phyloP scores from a whole-genome alignment of 2,113 vertebrate genomes.

The Falco punctatus region DNA sequence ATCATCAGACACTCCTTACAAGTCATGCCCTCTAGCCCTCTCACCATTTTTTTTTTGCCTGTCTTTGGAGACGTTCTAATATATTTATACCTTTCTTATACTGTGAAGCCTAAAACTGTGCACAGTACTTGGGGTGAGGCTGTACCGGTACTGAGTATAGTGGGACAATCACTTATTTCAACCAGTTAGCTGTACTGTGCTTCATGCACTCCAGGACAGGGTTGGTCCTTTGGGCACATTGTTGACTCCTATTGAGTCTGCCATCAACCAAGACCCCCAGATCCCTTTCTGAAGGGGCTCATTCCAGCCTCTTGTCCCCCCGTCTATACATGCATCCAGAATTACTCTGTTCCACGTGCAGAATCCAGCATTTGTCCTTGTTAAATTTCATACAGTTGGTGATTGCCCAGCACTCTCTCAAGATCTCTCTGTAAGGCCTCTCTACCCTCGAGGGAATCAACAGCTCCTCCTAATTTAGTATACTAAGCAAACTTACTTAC shows the following conservation, averaged over 20 bases:
- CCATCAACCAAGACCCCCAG: not conserved
- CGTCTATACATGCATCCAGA: not conserved
- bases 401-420: not conserved
- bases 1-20: not conserved
- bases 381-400: not conserved
- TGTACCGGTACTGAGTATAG: accelerated
- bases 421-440: not conserved
- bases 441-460: not conserved
- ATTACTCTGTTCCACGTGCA: not conserved
- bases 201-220: not conserved
- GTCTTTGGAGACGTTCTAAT: not conserved
- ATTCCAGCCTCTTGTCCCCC: not conserved
- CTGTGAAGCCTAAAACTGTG: not conserved
- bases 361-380: not conserved
- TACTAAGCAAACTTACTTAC: not conserved
- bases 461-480: not conserved
- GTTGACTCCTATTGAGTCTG: not conserved
- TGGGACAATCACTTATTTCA: not conserved
- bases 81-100: not conserved
- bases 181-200: accelerated
- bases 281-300: not conserved
- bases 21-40: not conserved
- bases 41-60: not conserved
- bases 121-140: not conserved
- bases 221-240: not conserved